phyloP scores from a whole-genome alignment of 2,797 vertebrate species.

The Darevskia nairensis region DNA sequence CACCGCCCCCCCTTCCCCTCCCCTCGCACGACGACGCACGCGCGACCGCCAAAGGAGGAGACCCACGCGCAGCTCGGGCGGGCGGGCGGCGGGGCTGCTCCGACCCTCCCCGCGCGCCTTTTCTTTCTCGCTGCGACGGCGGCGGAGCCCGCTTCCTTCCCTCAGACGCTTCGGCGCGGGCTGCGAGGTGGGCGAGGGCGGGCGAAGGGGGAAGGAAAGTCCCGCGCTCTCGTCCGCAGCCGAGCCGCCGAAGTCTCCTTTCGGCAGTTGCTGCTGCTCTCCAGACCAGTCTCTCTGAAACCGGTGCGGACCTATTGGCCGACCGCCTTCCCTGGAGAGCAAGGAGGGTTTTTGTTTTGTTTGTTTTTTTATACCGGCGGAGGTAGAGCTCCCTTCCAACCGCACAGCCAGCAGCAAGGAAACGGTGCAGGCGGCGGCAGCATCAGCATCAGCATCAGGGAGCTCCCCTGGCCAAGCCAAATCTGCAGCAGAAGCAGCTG shows the following conservation, averaged over 20 bases:
- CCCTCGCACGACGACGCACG: constrained; percentile 48
- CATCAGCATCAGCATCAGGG: too few species aligned
- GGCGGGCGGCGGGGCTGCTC: constrained; percentile 37
- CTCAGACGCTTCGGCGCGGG: constrained; percentile 29
- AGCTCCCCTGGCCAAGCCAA: not conserved
- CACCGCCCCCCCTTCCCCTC: constrained; percentile 42
- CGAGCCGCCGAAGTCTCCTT: too few species aligned
- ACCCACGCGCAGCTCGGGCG: not conserved
- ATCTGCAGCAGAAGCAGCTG: constrained; percentile 7
- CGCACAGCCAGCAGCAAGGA: not conserved
- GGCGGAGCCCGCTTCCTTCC: constrained; percentile 34
- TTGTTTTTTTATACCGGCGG: not conserved
- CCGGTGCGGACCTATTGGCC: not conserved
- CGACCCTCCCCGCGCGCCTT: constrained; percentile 31
- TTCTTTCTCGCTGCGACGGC: not conserved
- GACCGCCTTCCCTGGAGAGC: not conserved
- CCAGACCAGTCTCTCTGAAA: too few species aligned
- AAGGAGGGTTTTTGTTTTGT: not conserved
- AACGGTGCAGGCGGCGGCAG: not conserved
- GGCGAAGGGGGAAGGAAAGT: too few species aligned
- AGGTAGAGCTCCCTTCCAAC: not conserved
- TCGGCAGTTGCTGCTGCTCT: not conserved
- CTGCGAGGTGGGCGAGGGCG: not conserved
- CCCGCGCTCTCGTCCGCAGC: not conserved
- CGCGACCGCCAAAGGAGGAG: constrained; percentile 16